Evolutionary conservation across 2,888 invertebrate genomes (phyloP).

Genomic region (Gandaritis pyraliata): DNA sequence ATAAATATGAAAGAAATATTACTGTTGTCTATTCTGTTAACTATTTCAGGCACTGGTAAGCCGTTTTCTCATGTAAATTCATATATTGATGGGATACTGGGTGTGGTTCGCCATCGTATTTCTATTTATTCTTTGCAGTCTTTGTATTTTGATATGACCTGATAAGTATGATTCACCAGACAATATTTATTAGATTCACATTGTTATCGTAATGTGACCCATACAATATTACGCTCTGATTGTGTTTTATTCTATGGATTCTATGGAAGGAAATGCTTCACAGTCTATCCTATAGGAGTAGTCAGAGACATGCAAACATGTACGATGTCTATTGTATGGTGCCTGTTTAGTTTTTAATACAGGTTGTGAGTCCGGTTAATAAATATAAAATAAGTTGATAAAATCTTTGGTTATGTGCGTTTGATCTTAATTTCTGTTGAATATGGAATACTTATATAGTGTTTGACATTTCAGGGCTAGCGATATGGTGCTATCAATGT

Average conservation of each 20-base stretch:
- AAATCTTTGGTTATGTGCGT: too few species aligned
- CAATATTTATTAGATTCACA: constrained; percentile 9
- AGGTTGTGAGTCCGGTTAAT: too few species aligned
- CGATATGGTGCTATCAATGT: constrained; percentile 95
- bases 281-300: too few species aligned
- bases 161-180: constrained; percentile 13
- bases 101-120: constrained; percentile 38
- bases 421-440: too few species aligned
- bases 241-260: not conserved
- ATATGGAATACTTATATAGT: not conserved
- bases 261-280: too few species aligned
- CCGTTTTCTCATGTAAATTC: constrained; percentile 10
- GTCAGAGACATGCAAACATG: too few species aligned
- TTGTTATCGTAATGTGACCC: not conserved
- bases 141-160: constrained; percentile 30
- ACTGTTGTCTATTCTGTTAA: constrained; percentile 23
- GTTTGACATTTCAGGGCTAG: constrained; percentile 72
- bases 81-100: constrained; percentile 8
- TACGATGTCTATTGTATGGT: too few species aligned
- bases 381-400: too few species aligned
- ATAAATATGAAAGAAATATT: constrained; percentile 34
- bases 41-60: constrained; percentile 32
- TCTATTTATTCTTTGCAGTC: constrained; percentile 29
- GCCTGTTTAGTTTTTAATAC: too few species aligned
- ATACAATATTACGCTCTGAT: not conserved